phyloP scores from a whole-genome alignment of 2,113 vertebrate species.

The Haemorhous mexicanus region DNA sequence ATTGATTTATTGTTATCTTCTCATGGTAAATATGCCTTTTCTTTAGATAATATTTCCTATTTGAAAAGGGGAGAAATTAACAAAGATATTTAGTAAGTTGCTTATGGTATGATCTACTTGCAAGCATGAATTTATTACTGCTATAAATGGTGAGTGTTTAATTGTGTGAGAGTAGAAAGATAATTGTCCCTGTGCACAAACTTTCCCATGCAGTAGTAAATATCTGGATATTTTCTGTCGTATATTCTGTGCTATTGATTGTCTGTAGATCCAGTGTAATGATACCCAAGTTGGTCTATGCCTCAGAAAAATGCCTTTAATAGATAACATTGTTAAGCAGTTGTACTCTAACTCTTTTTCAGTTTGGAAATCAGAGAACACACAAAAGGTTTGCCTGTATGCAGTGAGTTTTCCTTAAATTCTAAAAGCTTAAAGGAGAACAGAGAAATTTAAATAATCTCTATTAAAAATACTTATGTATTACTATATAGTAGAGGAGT shows the following conservation, averaged over 20 bases:
- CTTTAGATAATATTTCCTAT: background rate
- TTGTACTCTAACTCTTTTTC: background rate
- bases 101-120: background rate
- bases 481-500: background rate
- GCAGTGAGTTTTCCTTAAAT: background rate
- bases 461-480: background rate
- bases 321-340: background rate
- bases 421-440: background rate
- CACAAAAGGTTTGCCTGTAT: background rate
- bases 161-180: background rate
- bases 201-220: background rate
- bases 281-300: background rate
- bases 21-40: background rate
- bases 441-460: background rate
- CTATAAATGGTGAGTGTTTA: background rate
- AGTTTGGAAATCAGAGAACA: background rate
- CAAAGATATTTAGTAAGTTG: background rate
- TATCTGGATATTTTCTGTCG: background rate
- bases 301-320: background rate
- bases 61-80: background rate
- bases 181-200: background rate
- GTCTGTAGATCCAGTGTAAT: background rate
- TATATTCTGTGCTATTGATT: background rate
- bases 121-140: background rate
- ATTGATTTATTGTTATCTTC: background rate